Conservation (phyloP, 1,140 invertebrate genomes). For the Drosophila ambigua region DNA sequence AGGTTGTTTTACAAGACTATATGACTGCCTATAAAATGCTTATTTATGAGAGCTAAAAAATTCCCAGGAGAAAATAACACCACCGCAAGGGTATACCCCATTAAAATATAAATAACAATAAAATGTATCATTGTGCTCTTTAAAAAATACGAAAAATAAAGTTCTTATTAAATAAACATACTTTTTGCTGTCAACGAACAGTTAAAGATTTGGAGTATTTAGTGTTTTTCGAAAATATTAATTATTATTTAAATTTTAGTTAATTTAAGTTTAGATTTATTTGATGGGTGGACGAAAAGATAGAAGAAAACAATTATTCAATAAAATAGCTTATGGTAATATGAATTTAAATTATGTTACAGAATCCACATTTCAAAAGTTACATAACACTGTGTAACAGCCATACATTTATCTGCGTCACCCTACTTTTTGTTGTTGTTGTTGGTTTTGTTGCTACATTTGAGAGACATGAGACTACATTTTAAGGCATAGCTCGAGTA, state of each 20-base stretch:
- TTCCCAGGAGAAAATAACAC: slow-evolving; percentile 12
- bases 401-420: too few species aligned
- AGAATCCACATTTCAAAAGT: too few species aligned
- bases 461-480: too few species aligned
- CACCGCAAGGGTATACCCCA: too few species aligned
- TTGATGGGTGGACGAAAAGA: slow-evolving; percentile 56
- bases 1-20: too few species aligned
- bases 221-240: neutral
- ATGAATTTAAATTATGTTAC: neutral
- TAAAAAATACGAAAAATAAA: slow-evolving; percentile 21
- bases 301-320: slow-evolving; percentile 70
- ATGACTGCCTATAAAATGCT: too few species aligned
- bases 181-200: slow-evolving; percentile 59
- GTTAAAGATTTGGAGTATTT: slow-evolving; percentile 16
- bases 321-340: slow-evolving; percentile 4
- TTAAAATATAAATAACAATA: too few species aligned
- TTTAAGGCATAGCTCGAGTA: too few species aligned
- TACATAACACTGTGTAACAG: too few species aligned
- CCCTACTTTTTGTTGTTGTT: too few species aligned
- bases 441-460: too few species aligned
- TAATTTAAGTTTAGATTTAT: slow-evolving; percentile 34
- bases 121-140: neutral
- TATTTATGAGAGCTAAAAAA: slow-evolving; percentile 8
- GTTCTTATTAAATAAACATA: slow-evolving; percentile 40
- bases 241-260: slow-evolving; percentile 14